Evolutionary conservation across 2,888 invertebrate genomes (phyloP).

Genomic region (Coecobrya sp.): DNA sequence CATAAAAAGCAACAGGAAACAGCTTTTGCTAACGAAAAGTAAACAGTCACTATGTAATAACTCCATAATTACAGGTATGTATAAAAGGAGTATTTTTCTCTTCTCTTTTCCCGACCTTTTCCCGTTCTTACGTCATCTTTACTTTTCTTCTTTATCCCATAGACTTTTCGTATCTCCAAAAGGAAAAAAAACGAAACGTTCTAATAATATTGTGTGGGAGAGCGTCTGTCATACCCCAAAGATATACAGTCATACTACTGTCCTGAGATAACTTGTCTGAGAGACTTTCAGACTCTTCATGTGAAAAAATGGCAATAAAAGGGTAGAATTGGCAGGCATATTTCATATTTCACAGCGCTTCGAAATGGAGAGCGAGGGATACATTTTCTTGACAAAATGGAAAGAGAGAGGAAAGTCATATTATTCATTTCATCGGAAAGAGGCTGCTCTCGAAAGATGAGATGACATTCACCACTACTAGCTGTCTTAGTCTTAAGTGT

Average conservation of each 20-base stretch:
- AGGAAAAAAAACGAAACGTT: background rate
- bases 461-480: slow-evolving; percentile 10
- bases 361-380: background rate
- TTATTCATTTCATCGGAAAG: background rate
- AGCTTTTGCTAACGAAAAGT: too few species aligned
- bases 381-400: background rate
- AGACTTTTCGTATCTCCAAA: background rate
- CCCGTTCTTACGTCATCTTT: background rate
- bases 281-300: background rate
- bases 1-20: too few species aligned
- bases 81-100: too few species aligned
- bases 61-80: too few species aligned
- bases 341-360: slow-evolving; percentile 2
- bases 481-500: background rate
- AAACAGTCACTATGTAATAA: too few species aligned
- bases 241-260: too few species aligned
- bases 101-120: background rate
- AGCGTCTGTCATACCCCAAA: slow-evolving; percentile 25
- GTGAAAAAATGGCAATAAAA: background rate
- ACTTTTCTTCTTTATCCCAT: background rate
- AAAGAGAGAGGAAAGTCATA: background rate
- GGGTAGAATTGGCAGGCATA: slow-evolving; percentile 17
- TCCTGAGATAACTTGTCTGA: background rate
- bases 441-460: background rate
- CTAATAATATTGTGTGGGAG: background rate